phyloP scores from a whole-genome alignment of 2,113 vertebrate genomes.

The Acanthisitta chloris region DNA sequence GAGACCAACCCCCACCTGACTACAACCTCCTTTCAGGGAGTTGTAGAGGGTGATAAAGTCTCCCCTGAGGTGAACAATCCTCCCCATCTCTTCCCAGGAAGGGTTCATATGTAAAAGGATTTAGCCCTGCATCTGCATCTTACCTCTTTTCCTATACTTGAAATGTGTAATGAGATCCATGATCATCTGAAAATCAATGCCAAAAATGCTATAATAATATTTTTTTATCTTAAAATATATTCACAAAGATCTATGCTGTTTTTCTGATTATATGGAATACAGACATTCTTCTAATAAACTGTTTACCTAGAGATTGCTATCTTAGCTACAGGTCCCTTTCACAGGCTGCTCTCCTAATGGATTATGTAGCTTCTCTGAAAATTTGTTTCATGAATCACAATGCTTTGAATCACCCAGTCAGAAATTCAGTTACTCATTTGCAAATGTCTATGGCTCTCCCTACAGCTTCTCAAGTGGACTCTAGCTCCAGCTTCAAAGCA shows the following conservation, averaged over 20 bases:
- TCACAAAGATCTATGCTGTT: not conserved
- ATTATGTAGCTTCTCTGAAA: not conserved
- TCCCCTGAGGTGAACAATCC: not conserved
- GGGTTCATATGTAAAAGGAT: not conserved
- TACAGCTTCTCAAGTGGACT: conserved; percentile 11
- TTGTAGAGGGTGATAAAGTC: too few relatives aligned
- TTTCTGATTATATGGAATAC: not conserved
- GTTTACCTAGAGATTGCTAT: not conserved
- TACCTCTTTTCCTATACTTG: not conserved
- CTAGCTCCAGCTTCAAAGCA: conserved; percentile 21
- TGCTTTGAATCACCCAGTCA: conserved; percentile 11
- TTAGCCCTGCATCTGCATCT: not conserved
- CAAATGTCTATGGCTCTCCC: not conserved
- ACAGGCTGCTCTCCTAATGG: not conserved
- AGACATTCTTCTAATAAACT: not conserved
- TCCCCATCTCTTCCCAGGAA: not conserved
- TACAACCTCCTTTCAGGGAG: too few relatives aligned
- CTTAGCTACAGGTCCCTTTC: not conserved
- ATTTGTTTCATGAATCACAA: not conserved
- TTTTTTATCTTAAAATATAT: not conserved
- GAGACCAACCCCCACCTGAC: too few relatives aligned
- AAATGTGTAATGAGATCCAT: not conserved
- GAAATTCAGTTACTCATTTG: not conserved
- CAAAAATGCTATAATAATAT: not conserved
- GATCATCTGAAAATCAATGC: not conserved